Conservation (phyloP, 2,113 vertebrate species). For the Syngnathus scovelli region DNA sequence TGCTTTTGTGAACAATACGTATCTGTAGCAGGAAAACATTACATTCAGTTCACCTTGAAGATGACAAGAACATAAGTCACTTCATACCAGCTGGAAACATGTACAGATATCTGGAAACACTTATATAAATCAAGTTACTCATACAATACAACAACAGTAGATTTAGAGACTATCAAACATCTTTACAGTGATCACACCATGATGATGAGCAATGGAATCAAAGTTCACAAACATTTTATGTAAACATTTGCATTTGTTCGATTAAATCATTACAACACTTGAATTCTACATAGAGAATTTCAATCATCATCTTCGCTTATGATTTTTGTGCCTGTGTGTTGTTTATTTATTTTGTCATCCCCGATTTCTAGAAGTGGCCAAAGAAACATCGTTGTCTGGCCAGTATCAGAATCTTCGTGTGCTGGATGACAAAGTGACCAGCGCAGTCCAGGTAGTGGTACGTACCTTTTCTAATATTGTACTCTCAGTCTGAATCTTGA, state of each 20-base stretch:
- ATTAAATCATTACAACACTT: constrained; percentile 18
- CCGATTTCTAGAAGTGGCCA: constrained; percentile 29
- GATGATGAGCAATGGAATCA: constrained; percentile 32
- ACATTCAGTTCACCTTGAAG: constrained; percentile 58
- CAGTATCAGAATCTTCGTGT: not conserved
- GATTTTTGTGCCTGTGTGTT: constrained; percentile 15
- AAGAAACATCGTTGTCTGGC: not conserved
- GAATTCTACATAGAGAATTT: not conserved
- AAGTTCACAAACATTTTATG: constrained; percentile 35
- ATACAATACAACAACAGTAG: constrained; percentile 45
- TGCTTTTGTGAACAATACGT: constrained; percentile 45
- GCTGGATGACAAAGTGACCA: not conserved
- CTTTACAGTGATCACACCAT: constrained; percentile 43
- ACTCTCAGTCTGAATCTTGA: not conserved
- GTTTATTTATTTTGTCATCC: constrained; percentile 11
- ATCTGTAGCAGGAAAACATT: constrained; percentile 44
- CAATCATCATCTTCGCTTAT: not conserved
- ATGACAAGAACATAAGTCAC: constrained; percentile 40
- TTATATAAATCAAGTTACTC: constrained; percentile 41
- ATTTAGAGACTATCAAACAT: constrained; percentile 52
- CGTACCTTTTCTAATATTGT: not conserved
- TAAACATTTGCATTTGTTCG: constrained; percentile 18
- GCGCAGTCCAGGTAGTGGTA: not conserved
- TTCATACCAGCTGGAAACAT: constrained; percentile 29
- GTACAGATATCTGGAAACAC: constrained; percentile 34